Percentiles rank a stretch among this genome's conserved stretches.
These are phyloP conservation scores for Barypeithes pellucidus DNA, from an alignment of 2,888 invertebrate species.

Conservation along the genomic window DNA sequence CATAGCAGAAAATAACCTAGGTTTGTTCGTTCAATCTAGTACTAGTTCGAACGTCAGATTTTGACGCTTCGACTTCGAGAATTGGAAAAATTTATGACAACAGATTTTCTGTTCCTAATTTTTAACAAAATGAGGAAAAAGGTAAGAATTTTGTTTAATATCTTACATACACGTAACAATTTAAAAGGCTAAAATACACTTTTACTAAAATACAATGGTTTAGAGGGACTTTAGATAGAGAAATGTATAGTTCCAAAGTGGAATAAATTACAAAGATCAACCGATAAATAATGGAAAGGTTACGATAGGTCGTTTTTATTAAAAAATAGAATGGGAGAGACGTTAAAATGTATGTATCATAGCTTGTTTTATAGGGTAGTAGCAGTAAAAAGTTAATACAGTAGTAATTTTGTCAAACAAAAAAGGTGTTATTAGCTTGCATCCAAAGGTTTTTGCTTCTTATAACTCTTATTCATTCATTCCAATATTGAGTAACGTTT, in stretches of 20 bases:
- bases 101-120: neutral
- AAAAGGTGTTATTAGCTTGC: too few relatives aligned
- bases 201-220: slow-evolving; percentile 15
- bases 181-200: slow-evolving; percentile 1
- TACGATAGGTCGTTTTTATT: slow-evolving; percentile 16
- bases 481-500: too few relatives aligned
- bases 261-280: slow-evolving; percentile 17
- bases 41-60: too few relatives aligned
- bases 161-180: neutral
- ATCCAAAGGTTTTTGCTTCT: too few relatives aligned
- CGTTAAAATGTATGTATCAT: neutral
- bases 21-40: too few relatives aligned
- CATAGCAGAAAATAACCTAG: too few relatives aligned
- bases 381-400: neutral
- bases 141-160: slow-evolving; percentile 22
- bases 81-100: too few relatives aligned
- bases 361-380: neutral
- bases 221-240: slow-evolving; percentile 11
- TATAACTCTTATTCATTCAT: too few relatives aligned
- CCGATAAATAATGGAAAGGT: slow-evolving; percentile 20
- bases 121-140: slow-evolving; percentile 12
- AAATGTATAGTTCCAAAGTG: slow-evolving; percentile 1
- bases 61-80: neutral
- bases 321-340: neutral
- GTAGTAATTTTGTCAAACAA: neutral